Conservation (phyloP, 2,113 vertebrate genomes). For the Coreoperca whiteheadi region DNA sequence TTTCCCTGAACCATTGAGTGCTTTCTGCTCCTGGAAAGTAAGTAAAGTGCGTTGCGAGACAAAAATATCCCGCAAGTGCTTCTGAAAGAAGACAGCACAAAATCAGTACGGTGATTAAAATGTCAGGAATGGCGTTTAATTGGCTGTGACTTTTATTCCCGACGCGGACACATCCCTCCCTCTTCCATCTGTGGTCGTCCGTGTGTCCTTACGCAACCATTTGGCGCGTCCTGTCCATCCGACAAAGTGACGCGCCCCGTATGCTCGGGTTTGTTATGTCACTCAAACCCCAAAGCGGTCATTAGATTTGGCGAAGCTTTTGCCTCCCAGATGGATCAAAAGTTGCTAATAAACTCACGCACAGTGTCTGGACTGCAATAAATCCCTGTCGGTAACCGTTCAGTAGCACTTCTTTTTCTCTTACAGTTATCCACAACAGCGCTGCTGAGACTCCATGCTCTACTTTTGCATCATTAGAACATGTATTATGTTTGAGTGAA, state of each 20-base stretch:
- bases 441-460: too few species aligned
- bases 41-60: slow-evolving; percentile 37
- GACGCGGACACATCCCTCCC: background rate
- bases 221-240: background rate
- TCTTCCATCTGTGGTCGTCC: background rate
- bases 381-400: too few species aligned
- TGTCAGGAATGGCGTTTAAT: slow-evolving; percentile 25
- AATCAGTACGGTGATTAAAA: slow-evolving; percentile 37
- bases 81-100: background rate
- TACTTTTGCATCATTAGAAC: too few species aligned
- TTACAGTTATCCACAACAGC: too few species aligned
- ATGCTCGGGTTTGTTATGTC: background rate
- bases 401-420: too few species aligned
- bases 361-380: too few species aligned
- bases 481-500: too few species aligned
- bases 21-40: slow-evolving; percentile 22
- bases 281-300: slow-evolving; percentile 7
- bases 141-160: slow-evolving; percentile 2
- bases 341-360: too few species aligned
- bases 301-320: background rate
- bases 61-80: slow-evolving; percentile 1
- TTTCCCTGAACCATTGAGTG: background rate
- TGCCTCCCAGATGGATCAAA: slow-evolving; percentile 1
- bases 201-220: background rate
- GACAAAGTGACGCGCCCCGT: background rate